A percentile compares a stretch with the other conserved stretches of the same genome.
Conservation (phyloP, 2,113 vertebrate genomes). For the Ophiodon elongatus region DNA sequence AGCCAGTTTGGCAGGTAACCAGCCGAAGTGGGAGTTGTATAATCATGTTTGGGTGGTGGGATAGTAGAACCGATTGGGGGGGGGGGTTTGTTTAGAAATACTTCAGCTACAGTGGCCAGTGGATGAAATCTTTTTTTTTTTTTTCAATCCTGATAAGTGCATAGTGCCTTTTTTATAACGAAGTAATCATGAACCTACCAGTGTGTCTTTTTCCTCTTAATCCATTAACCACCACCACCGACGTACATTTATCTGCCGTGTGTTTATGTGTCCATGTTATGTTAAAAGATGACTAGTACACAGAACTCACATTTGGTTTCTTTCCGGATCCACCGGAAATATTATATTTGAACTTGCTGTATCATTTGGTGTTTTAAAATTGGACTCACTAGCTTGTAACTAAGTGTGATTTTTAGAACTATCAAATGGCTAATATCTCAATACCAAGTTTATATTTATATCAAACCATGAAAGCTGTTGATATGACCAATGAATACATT, state of each 20-base stretch:
- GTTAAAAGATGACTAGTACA: neutral
- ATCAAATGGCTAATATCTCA: constrained; percentile 1
- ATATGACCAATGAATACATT: constrained; percentile 25
- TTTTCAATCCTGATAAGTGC: constrained; percentile 17
- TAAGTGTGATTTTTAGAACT: constrained; percentile 18
- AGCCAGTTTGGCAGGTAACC: constrained; percentile 37
- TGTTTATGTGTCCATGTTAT: neutral
- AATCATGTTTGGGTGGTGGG: constrained; percentile 49
- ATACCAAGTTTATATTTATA: constrained; percentile 4
- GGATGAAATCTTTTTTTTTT: no score
- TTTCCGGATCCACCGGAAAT: neutral
- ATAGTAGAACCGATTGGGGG: neutral
- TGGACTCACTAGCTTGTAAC: neutral
- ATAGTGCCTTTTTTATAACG: constrained; percentile 44
- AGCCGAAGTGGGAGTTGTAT: constrained; percentile 6
- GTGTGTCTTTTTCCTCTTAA: constrained; percentile 28
- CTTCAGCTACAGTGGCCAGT: constrained; percentile 2
- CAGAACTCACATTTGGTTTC: neutral
- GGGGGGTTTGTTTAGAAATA: constrained; percentile 23
- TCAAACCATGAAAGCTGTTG: neutral
- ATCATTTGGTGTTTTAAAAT: constrained; percentile 28
- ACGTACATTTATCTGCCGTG: neutral
- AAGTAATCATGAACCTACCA: constrained; percentile 36
- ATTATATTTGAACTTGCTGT: neutral
- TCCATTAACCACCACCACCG: constrained; percentile 66